These are phyloP conservation scores for Troglohyphantes excavatus DNA, from an alignment of 2,888 invertebrate species.

Conservation along the genomic window DNA sequence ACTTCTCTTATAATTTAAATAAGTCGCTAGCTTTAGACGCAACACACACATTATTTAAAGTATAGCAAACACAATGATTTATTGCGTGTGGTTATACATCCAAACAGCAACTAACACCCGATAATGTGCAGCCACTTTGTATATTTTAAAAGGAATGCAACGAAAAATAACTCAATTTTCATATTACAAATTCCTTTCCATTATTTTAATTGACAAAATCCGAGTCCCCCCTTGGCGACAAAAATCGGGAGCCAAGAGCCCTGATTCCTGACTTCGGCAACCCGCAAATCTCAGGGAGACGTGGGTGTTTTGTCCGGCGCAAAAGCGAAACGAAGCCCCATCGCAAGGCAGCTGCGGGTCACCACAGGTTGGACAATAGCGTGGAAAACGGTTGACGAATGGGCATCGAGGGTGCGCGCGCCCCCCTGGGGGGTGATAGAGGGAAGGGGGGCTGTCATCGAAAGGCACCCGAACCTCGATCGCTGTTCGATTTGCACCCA, in stretches of 20 bases:
- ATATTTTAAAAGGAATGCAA: no score
- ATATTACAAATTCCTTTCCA: no score
- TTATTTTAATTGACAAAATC: no score
- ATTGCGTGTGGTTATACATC: no score
- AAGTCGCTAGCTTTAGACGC: no score
- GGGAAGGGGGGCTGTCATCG: not conserved
- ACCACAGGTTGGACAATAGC: slow-evolving; percentile 66
- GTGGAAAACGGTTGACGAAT: slow-evolving; percentile 67
- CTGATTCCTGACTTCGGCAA: slow-evolving; percentile 38
- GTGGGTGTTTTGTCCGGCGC: slow-evolving; percentile 34
- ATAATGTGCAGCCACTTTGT: no score
- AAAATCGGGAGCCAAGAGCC: not conserved
- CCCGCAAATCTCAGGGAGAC: slow-evolving; percentile 17
- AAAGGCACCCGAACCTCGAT: not conserved
- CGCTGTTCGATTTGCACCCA: not conserved
- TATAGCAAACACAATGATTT: no score
- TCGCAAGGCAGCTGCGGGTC: slow-evolving; percentile 52
- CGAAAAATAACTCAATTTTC: no score
- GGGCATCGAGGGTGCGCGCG: slow-evolving; percentile 68
- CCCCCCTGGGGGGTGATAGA: slow-evolving; percentile 26
- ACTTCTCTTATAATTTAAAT: no score
- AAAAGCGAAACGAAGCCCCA: slow-evolving; percentile 13
- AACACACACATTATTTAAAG: no score
- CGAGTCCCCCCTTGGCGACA: no score
- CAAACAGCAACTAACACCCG: no score